Percentiles rank a stretch among this genome's conserved stretches.
These are phyloP conservation scores for Chelonia mydas DNA, from an alignment of 2,797 vertebrate species.

Conservation along the genomic window DNA sequence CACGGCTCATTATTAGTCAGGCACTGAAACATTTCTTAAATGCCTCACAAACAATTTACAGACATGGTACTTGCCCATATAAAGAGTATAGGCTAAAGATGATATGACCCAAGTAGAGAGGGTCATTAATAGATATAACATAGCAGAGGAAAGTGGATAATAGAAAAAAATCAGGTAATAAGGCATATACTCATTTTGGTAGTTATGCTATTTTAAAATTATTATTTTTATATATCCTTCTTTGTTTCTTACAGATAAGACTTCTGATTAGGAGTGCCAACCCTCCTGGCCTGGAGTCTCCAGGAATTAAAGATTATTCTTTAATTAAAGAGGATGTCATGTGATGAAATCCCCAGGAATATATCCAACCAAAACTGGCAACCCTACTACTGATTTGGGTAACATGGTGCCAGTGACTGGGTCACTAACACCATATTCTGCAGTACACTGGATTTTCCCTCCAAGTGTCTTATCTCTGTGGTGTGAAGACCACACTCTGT, in stretches of 20 bases:
- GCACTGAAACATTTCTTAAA: neutral
- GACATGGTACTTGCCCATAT: neutral
- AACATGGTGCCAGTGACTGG: neutral
- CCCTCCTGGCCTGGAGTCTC: too few species aligned
- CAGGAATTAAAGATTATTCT: too few species aligned
- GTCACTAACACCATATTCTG: neutral
- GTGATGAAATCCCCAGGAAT: too few species aligned
- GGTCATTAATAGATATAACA: neutral
- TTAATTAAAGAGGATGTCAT: too few species aligned
- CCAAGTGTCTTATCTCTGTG: neutral
- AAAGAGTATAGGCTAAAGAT: neutral
- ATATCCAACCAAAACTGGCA: too few species aligned
- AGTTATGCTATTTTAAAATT: neutral
- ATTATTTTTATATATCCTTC: neutral
- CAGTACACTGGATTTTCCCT: neutral
- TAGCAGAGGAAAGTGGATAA: neutral
- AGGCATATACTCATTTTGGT: neutral
- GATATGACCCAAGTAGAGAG: neutral
- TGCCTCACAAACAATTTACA: neutral
- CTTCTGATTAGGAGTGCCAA: neutral
- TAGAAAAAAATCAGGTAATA: neutral
- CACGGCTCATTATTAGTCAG: neutral
- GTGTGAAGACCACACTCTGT: neutral
- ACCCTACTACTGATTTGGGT: neutral
- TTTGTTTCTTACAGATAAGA: neutral